Evolutionary conservation across 1,140 invertebrate species (phyloP).

Genomic region (Diprion similis): DNA sequence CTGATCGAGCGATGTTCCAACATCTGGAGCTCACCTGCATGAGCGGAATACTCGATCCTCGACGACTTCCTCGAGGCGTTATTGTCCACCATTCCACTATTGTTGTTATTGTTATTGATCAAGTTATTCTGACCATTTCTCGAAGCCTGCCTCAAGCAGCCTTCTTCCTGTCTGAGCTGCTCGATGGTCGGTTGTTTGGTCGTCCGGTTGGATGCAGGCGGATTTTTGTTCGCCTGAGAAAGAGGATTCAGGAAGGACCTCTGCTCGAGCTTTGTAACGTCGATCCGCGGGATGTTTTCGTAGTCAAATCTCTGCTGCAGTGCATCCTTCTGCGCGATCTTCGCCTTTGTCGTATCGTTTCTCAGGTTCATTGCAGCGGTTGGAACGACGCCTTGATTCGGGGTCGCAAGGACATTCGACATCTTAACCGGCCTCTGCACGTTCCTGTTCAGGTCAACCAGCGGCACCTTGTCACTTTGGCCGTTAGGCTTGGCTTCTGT

Average conservation of each 20-base stretch:
- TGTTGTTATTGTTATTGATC: background rate
- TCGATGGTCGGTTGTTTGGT: slow-evolving; percentile 50
- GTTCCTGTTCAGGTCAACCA: background rate
- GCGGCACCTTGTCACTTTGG: slow-evolving; percentile 36
- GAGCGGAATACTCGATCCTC: background rate
- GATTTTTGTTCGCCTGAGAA: background rate
- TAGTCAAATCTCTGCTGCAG: slow-evolving; percentile 50
- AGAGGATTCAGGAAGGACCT: slow-evolving; percentile 32
- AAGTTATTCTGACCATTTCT: background rate
- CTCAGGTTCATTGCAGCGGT: too few relatives aligned
- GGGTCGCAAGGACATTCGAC: background rate
- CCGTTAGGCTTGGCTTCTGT: slow-evolving; percentile 25
- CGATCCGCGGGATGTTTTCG: slow-evolving; percentile 59
- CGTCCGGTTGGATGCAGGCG: background rate
- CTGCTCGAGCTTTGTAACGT: slow-evolving; percentile 53
- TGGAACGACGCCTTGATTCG: too few relatives aligned
- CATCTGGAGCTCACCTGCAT: background rate
- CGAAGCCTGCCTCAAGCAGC: slow-evolving; percentile 30
- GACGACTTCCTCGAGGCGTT: background rate
- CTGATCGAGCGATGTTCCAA: background rate
- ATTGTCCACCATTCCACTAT: slow-evolving; percentile 9
- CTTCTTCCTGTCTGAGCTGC: slow-evolving; percentile 55
- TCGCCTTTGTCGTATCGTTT: background rate
- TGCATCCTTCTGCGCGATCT: slow-evolving; percentile 32
- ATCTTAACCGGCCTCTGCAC: background rate